A percentile compares a stretch with the other conserved stretches of the same genome.
phyloP scores from a whole-genome alignment of 2,888 invertebrate species.

The Ochropacha duplaris region DNA sequence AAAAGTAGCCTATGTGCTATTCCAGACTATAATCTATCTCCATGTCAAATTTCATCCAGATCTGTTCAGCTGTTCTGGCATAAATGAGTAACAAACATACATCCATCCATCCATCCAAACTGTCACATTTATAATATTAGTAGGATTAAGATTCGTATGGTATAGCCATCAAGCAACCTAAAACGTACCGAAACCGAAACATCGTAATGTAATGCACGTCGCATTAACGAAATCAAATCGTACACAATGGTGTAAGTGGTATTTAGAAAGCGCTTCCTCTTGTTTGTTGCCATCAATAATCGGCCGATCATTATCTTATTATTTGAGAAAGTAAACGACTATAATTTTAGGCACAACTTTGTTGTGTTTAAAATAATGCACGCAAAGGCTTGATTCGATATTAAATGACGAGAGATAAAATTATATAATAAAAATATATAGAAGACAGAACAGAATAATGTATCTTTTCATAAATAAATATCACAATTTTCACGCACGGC shows the following conservation, averaged over 20 bases:
- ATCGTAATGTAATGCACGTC: neutral
- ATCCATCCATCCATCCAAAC: too few species aligned
- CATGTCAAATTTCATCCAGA: too few species aligned
- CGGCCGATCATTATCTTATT: slow-evolving; percentile 23
- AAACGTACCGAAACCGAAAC: neutral
- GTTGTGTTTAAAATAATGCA: neutral
- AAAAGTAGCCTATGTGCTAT: too few species aligned
- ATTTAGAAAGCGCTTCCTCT: slow-evolving; percentile 24
- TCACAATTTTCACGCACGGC: too few species aligned
- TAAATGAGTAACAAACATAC: too few species aligned
- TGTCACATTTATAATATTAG: too few species aligned
- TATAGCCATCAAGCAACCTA: neutral
- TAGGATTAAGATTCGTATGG: too few species aligned
- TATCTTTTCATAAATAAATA: too few species aligned
- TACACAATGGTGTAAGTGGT: slow-evolving; percentile 21
- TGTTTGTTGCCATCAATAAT: slow-evolving; percentile 15
- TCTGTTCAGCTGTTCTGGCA: too few species aligned
- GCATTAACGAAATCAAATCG: slow-evolving; percentile 4
- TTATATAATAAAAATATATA: too few species aligned
- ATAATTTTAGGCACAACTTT: neutral
- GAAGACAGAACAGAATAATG: too few species aligned
- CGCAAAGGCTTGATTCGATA: neutral
- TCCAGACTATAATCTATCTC: too few species aligned
- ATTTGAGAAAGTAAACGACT: slow-evolving; percentile 12
- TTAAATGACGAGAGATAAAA: neutral